These are phyloP conservation scores for Tenualosa thibaudeaui DNA, from an alignment of 2,797 vertebrate genomes.

Conservation along the genomic window DNA sequence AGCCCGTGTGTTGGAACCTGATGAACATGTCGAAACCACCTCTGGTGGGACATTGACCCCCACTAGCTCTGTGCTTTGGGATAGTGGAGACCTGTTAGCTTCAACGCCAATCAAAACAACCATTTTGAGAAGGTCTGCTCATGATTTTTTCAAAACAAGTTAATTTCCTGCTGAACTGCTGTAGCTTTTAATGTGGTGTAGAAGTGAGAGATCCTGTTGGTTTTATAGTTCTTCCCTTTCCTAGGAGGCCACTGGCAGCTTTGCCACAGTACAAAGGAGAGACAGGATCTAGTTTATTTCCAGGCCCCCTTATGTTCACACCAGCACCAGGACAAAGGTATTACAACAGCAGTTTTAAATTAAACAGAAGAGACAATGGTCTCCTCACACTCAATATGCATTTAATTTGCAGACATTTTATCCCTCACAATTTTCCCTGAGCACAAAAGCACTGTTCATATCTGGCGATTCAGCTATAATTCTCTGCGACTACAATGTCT, in stretches of 20 bases:
- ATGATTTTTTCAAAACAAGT: not conserved
- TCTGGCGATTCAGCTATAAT: not conserved
- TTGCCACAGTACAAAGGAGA: not conserved
- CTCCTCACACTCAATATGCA: not conserved
- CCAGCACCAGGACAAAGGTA: not conserved
- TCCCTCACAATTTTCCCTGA: not conserved
- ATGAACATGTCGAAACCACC: not conserved
- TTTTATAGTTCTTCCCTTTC: not conserved
- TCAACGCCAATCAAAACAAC: not conserved
- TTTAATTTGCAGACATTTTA: not conserved
- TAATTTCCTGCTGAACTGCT: conserved; percentile 11
- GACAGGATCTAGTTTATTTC: not conserved
- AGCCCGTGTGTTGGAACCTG: not conserved
- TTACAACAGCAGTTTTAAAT: conserved; percentile 15
- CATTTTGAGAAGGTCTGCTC: not conserved
- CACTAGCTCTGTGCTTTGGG: not conserved
- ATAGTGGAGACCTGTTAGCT: not conserved
- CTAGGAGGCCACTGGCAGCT: not conserved
- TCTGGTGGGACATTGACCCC: not conserved
- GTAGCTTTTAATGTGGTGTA: not conserved
- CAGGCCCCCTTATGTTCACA: not conserved
- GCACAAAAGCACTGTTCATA: conserved; percentile 3
- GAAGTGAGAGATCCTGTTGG: not conserved
- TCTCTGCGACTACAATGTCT: not conserved
- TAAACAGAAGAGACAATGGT: not conserved